Evolutionary conservation across 2,888 invertebrate species (phyloP).

Genomic region (Spisula solida): DNA sequence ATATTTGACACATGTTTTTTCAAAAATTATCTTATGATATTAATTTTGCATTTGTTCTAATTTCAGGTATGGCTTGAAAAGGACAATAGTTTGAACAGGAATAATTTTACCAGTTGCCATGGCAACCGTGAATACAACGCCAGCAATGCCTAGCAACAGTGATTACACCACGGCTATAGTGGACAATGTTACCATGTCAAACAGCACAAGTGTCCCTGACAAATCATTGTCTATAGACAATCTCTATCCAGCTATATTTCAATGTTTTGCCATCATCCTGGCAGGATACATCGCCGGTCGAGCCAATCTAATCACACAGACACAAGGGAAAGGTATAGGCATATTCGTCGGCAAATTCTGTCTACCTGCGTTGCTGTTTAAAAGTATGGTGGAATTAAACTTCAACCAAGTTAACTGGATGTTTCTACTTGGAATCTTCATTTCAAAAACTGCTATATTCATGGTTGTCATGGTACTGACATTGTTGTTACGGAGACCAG

Average conservation of each 20-base stretch:
- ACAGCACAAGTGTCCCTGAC: constrained; percentile 34
- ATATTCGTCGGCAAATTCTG: constrained; percentile 98
- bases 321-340: constrained; percentile 91
- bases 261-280: constrained; percentile 92
- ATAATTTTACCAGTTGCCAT: background rate
- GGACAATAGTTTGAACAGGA: background rate
- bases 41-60: background rate
- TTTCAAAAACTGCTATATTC: constrained; percentile 95
- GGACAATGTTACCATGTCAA: constrained; percentile 19
- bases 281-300: constrained; percentile 86
- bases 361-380: constrained; percentile 96
- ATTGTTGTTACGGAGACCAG: constrained; percentile 92
- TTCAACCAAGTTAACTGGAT: constrained; percentile 92
- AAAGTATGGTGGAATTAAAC: constrained; percentile 95
- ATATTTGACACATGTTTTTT: too few relatives aligned
- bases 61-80: constrained; percentile 20
- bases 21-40: too few relatives aligned
- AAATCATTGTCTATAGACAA: constrained; percentile 89
- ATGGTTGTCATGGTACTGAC: constrained; percentile 90
- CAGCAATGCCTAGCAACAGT: constrained; percentile 20
- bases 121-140: background rate
- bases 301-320: constrained; percentile 78
- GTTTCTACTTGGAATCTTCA: constrained; percentile 94
- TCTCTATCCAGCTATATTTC: constrained; percentile 95
- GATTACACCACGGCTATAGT: background rate